Conservation (phyloP, 2,113 vertebrate genomes). For the Oenanthe oenanthe region DNA sequence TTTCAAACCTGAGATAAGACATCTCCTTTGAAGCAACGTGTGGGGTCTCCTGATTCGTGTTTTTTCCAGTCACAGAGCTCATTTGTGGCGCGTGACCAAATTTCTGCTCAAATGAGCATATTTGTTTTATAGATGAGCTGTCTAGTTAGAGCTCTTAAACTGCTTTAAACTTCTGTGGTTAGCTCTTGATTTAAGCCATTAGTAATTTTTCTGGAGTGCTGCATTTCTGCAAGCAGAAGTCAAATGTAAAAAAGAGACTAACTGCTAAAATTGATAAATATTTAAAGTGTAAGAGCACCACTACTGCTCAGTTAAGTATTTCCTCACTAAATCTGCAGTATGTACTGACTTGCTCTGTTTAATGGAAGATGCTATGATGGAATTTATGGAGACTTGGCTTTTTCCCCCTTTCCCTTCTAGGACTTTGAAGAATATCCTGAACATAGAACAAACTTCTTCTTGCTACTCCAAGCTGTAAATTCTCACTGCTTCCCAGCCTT, state of each 20-base stretch:
- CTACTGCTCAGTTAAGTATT: not conserved
- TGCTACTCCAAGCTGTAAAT: slow-evolving; percentile 97
- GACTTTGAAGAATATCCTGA: slow-evolving; percentile 99
- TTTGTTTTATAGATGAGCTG: not conserved
- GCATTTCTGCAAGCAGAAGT: not conserved
- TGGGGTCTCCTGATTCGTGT: not conserved
- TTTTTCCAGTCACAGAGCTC: not conserved
- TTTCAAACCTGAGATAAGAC: not conserved
- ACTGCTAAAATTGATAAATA: not conserved
- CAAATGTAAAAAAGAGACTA: not conserved
- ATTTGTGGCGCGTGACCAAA: not conserved
- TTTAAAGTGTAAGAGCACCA: not conserved
- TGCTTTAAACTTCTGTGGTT: not conserved
- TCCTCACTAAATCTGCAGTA: not conserved
- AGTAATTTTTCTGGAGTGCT: not conserved
- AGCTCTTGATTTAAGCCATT: not conserved
- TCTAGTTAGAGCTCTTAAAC: not conserved
- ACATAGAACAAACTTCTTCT: slow-evolving; percentile 98
- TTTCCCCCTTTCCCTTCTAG: slow-evolving; percentile 49
- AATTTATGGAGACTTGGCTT: not conserved
- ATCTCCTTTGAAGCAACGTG: fast-evolving
- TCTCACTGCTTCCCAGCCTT: slow-evolving; percentile 99
- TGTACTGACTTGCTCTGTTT: not conserved
- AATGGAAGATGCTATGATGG: not conserved
- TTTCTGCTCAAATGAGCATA: fast-evolving